Evolutionary conservation across 2,888 invertebrate species (phyloP).

Genomic region (Mayetiola destructor): DNA sequence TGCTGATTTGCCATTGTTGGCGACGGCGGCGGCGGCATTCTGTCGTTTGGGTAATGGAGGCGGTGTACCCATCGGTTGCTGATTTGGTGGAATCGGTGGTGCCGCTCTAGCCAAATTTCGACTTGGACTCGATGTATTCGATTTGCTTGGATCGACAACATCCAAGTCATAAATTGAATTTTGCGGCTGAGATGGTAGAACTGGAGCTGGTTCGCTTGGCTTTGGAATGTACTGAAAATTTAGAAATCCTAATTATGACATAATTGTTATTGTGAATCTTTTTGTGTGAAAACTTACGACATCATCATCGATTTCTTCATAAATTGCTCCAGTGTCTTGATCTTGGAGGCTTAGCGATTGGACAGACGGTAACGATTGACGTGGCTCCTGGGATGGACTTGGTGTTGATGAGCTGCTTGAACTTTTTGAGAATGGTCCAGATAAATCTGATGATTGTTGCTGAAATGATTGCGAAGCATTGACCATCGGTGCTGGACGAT

Average conservation of each 20-base stretch:
- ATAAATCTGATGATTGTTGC: background rate
- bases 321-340: constrained; percentile 32
- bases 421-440: background rate
- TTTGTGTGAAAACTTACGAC: constrained; percentile 25
- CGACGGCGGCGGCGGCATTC: background rate
- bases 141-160: constrained; percentile 32
- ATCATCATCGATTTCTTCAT: constrained; percentile 42
- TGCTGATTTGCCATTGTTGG: constrained; percentile 20
- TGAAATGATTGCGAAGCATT: background rate
- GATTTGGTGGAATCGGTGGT: constrained; percentile 36
- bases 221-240: constrained; percentile 29
- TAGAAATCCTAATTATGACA: background rate
- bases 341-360: constrained; percentile 22
- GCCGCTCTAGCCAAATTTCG: constrained; percentile 23
- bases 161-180: constrained; percentile 23
- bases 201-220: constrained; percentile 43
- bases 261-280: background rate
- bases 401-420: constrained; percentile 4
- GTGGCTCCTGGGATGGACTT: background rate
- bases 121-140: constrained; percentile 18
- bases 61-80: constrained; percentile 35
- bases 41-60: constrained; percentile 44
- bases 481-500: constrained; percentile 22
- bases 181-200: constrained; percentile 46
- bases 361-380: constrained; percentile 5